phyloP scores from a whole-genome alignment of 2,113 vertebrate species.

The Salvelinus namaycush region DNA sequence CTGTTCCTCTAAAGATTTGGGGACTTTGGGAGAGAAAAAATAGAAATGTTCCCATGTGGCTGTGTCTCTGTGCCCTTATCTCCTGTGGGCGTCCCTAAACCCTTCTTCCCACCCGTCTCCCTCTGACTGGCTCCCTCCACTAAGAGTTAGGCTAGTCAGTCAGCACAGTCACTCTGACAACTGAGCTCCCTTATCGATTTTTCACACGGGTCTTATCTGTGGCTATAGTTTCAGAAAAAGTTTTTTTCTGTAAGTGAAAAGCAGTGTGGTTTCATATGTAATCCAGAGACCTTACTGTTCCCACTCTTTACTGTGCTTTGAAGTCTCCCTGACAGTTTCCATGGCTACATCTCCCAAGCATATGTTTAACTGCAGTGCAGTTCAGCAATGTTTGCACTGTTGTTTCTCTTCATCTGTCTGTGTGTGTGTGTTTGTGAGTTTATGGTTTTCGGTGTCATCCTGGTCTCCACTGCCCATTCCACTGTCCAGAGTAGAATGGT shows the following conservation, averaged over 20 bases:
- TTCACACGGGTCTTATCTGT: slow-evolving; percentile 78
- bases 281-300: slow-evolving; percentile 38
- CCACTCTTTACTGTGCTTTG: slow-evolving; percentile 1
- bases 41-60: slow-evolving; percentile 68
- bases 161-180: slow-evolving; percentile 73
- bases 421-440: neutral
- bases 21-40: slow-evolving; percentile 70
- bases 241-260: slow-evolving; percentile 53
- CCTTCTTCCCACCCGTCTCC: slow-evolving; percentile 68
- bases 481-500: slow-evolving; percentile 12
- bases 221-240: slow-evolving; percentile 70
- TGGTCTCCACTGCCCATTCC: neutral
- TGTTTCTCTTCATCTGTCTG: slow-evolving; percentile 6
- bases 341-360: neutral
- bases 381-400: neutral
- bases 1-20: slow-evolving; percentile 79
- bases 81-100: slow-evolving; percentile 76
- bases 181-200: slow-evolving; percentile 76
- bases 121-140: slow-evolving; percentile 55
- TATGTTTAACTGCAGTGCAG: neutral
- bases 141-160: slow-evolving; percentile 74
- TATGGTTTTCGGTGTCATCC: neutral
- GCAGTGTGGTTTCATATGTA: slow-evolving; percentile 51
- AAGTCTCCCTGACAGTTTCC: neutral
- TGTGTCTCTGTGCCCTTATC: slow-evolving; percentile 60